Conservation (phyloP, 2,113 vertebrate species). For the Lophotis ruficrista region DNA sequence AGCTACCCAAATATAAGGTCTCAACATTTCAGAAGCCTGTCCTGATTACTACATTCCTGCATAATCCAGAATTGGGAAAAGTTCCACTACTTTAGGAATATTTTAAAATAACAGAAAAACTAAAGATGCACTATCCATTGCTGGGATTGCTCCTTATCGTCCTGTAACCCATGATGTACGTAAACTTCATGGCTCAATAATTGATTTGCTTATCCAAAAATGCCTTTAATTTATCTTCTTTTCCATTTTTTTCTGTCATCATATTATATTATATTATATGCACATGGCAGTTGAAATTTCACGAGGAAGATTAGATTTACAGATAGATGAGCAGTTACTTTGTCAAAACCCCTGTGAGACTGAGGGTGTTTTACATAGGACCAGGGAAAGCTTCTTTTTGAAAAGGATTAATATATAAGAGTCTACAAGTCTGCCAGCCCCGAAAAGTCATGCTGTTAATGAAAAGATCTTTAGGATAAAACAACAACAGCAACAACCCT, state of each 20-base stretch:
- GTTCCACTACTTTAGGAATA: neutral
- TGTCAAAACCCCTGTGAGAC: neutral
- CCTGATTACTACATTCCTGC: neutral
- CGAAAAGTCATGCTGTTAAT: neutral
- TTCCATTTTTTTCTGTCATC: neutral
- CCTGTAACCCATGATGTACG: neutral
- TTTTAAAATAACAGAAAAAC: neutral
- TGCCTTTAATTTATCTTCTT: neutral
- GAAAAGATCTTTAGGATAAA: neutral
- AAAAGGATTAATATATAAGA: neutral
- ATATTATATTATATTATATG: too few species aligned
- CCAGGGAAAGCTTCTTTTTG: neutral
- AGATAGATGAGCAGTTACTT: neutral
- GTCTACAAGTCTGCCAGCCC: neutral
- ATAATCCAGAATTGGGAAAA: neutral
- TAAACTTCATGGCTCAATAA: neutral
- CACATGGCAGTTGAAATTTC: neutral
- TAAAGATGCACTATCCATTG: neutral
- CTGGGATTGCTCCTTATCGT: neutral
- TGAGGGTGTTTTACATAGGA: fast-evolving
- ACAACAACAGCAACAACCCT: neutral
- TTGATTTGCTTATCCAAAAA: neutral
- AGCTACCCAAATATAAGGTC: neutral
- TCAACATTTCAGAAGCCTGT: neutral
- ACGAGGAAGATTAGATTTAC: neutral